phyloP scores from a whole-genome alignment of 1,140 invertebrate species.

The Luehdorfia chinensis region DNA sequence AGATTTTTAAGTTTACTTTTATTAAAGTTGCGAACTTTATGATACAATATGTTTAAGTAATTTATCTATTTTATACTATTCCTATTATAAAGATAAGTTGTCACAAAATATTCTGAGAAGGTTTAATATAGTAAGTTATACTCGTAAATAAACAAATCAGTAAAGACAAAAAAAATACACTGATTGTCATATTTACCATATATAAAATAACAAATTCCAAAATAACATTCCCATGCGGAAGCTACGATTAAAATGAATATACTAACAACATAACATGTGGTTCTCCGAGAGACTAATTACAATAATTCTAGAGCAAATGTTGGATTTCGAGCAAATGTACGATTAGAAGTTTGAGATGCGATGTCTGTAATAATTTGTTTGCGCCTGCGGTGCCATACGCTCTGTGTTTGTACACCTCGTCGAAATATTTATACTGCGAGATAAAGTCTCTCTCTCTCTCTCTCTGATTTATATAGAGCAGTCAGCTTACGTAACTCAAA shows the following conservation, averaged over 20 bases:
- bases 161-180: neutral
- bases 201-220: too few species aligned
- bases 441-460: too few species aligned
- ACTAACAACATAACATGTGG: conserved; percentile 5
- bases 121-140: neutral
- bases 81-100: too few species aligned
- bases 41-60: too few species aligned
- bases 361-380: conserved; percentile 50
- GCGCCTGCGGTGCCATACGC: conserved; percentile 25
- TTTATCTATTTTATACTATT: too few species aligned
- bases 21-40: too few species aligned
- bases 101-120: too few species aligned
- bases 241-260: conserved; percentile 12
- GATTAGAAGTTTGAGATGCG: conserved; percentile 40
- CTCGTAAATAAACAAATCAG: neutral
- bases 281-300: conserved; percentile 28
- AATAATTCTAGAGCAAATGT: conserved; percentile 45
- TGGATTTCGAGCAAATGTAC: conserved; percentile 25
- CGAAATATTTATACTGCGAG: conserved; percentile 56
- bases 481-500: too few species aligned
- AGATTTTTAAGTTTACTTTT: too few species aligned
- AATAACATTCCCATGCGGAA: neutral
- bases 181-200: neutral
- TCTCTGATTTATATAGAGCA: too few species aligned
- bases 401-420: conserved; percentile 27